These are phyloP conservation scores for Mycteria americana DNA, from an alignment of 2,797 vertebrate species.

Conservation along the genomic window DNA sequence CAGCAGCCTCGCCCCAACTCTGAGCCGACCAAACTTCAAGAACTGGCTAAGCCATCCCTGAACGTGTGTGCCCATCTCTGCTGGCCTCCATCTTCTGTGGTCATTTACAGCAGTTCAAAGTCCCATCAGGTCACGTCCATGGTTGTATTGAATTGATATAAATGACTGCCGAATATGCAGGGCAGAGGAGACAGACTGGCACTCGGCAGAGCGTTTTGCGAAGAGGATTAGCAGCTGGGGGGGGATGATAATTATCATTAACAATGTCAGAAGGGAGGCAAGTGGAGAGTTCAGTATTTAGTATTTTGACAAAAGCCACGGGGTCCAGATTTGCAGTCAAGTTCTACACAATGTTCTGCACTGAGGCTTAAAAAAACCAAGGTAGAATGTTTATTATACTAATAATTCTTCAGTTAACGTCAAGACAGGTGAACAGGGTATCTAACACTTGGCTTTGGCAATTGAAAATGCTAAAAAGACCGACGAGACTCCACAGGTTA, in stretches of 20 bases:
- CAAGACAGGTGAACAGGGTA: not conserved
- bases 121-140: not conserved
- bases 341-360: not conserved
- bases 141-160: not conserved
- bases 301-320: conserved; percentile 46
- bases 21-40: rapidly evolving
- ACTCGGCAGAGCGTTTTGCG: not conserved
- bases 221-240: conserved; percentile 39
- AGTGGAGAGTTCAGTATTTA: not conserved
- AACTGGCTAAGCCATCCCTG: not conserved
- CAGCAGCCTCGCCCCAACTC: not conserved
- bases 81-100: not conserved
- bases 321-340: not conserved
- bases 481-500: not conserved
- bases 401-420: not conserved
- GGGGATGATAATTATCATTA: conserved; percentile 41
- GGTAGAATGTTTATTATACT: not conserved
- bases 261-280: conserved; percentile 3
- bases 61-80: rapidly evolving
- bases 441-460: not conserved
- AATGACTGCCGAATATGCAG: not conserved
- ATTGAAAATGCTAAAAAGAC: not conserved
- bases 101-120: not conserved
- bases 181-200: not conserved
- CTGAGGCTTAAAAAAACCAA: not conserved